phyloP scores from a whole-genome alignment of 2,113 vertebrate genomes.

The Phalacrocorax aristotelis region DNA sequence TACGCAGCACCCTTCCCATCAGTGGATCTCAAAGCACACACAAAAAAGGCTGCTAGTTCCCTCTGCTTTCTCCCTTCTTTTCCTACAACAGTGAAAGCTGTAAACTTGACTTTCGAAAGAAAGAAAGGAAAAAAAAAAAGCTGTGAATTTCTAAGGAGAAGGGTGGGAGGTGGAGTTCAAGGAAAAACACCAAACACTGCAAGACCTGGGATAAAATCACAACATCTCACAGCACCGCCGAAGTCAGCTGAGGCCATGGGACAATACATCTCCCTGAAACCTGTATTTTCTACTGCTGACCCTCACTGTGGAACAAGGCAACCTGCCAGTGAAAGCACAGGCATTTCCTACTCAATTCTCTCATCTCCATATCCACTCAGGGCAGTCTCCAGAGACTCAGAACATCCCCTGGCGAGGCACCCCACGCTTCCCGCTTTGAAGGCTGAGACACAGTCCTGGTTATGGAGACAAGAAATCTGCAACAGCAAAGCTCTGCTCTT shows the following conservation, averaged over 20 bases:
- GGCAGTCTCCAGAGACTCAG: background rate
- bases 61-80: background rate
- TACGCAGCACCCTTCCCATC: background rate
- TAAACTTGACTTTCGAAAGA: background rate
- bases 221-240: background rate
- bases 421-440: rapidly evolving
- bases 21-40: background rate
- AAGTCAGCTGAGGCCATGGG: background rate
- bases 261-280: background rate
- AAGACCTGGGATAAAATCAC: background rate
- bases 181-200: background rate
- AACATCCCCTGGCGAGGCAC: background rate
- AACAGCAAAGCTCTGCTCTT: conserved; percentile 16
- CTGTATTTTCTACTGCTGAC: background rate
- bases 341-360: background rate
- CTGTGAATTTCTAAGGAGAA: background rate
- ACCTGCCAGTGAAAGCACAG: background rate
- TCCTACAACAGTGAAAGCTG: background rate
- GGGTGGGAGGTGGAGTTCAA: background rate
- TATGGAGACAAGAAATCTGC: background rate
- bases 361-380: background rate
- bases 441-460: background rate
- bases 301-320: background rate
- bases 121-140: background rate
- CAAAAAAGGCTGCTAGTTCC: background rate